Base-by-base conservation (phyloP, 2,888 invertebrate genomes). In the Pherbina coryleti region DNA sequence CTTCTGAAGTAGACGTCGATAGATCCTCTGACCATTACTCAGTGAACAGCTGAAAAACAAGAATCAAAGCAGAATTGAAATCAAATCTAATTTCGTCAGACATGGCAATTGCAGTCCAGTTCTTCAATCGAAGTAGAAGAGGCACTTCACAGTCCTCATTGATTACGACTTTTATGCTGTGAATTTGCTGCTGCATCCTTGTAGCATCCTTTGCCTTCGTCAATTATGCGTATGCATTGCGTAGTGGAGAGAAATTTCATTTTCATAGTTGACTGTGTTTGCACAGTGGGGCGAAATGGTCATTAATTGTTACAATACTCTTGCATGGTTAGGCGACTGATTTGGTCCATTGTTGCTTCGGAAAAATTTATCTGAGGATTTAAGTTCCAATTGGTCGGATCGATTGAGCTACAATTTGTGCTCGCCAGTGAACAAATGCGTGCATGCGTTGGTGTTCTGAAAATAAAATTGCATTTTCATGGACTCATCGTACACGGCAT, bases 391-490 rank as follows among this genome's bases (percentile, higher is more conserved):
- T 77, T 79, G 79, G 77, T 64, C 67, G 79, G 77, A 64, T 77
- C 78, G 76, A 76, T 78, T 78, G 73, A 64, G 66, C 72, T 79
- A 64, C 79, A 78, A 78, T 75, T 77, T 77, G 78, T 78, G 79
- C 75, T 53, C 76, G 57, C 31, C 51, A 57, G 28, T 62, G 66
- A 70, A n/a, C 19, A 55, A 73, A 73, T 77, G 75, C 44, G 70
- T 78, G 74, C 28, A 25, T 64, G 55, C 49, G 64, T 75, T 57
- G 70, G 76, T 53, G 55, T 70, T 28, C n/a, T 83, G 82, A 84
- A 87, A 86, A 86, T 88, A 86, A 87, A 87, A 87, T 88, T 88
- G 87, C 87, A 87, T 88, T 88, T 87, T 88, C 87, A 88, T 88
- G 86, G 87, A 88, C 87, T 85, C 83, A 84, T 84, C 83, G 81